Percentiles rank a stretch among this genome's conserved stretches.
Conservation (phyloP, 2,113 vertebrate species). For the Callopanchax toddi region DNA sequence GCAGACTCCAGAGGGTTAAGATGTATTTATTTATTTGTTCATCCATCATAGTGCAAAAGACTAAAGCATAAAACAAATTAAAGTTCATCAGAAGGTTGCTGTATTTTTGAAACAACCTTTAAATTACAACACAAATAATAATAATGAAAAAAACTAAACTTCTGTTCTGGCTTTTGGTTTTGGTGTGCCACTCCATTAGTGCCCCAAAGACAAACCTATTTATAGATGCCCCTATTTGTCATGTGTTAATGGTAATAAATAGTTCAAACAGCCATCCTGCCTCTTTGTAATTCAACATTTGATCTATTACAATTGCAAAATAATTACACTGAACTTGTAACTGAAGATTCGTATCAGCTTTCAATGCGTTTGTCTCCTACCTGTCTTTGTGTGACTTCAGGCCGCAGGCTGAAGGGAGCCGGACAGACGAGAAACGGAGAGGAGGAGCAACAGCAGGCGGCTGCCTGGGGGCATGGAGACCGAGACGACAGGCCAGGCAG, state of each 20-base stretch:
- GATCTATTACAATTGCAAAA: neutral
- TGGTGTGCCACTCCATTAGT: too few relatives aligned
- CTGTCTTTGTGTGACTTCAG: constrained; percentile 37
- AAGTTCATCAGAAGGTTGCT: too few relatives aligned
- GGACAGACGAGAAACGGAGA: constrained; percentile 51
- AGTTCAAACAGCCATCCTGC: neutral
- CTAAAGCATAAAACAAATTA: too few relatives aligned
- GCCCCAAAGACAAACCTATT: too few relatives aligned
- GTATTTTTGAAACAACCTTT: too few relatives aligned
- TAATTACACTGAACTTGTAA: neutral
- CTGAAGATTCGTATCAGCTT: neutral
- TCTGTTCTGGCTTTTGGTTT: too few relatives aligned
- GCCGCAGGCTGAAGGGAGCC: constrained; percentile 68
- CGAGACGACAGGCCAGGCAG: constrained; percentile 32
- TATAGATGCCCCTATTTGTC: too few relatives aligned
- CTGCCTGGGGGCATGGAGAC: constrained; percentile 41
- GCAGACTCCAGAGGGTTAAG: too few relatives aligned
- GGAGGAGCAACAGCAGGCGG: constrained; percentile 47
- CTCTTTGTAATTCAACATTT: neutral
- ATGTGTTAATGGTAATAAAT: neutral
- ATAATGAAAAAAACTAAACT: too few relatives aligned
- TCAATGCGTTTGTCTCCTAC: neutral
- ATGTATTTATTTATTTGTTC: too few relatives aligned
- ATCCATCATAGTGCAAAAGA: too few relatives aligned
- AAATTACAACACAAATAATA: too few relatives aligned